Conservation (phyloP, 2,797 vertebrate species). For the Borostomias antarcticus region DNA sequence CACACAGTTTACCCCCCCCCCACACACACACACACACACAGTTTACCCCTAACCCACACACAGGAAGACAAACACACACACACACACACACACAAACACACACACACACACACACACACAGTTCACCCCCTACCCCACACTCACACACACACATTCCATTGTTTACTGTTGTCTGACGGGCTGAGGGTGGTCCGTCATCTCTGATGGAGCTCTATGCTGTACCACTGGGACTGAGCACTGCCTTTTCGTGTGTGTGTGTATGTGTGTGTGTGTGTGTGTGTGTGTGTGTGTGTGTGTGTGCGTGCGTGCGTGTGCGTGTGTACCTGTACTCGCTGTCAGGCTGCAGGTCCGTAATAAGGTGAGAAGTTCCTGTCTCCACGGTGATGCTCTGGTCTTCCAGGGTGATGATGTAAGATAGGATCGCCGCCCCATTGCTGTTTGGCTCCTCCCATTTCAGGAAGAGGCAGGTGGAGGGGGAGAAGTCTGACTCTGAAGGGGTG, state of each 20-base stretch:
- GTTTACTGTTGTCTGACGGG: conserved; percentile 38
- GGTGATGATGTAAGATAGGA: conserved; percentile 87
- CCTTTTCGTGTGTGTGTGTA: neutral
- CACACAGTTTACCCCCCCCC: neutral
- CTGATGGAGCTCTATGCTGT: conserved; percentile 23
- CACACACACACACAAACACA: neutral
- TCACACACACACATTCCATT: conserved; percentile 4
- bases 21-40: conserved; percentile 2
- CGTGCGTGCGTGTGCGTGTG: conserved; percentile 36
- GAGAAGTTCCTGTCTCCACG: conserved; percentile 79
- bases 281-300: conserved; percentile 40
- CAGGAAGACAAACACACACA: neutral
- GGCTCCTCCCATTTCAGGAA: conserved; percentile 94
- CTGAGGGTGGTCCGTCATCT: conserved; percentile 13
- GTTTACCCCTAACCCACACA: no score
- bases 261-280: neutral
- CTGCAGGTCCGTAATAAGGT: conserved; percentile 84
- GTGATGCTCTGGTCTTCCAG: conserved; percentile 81
- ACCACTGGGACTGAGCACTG: neutral
- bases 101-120: neutral
- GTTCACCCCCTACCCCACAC: neutral
- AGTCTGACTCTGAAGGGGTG: conserved; percentile 63
- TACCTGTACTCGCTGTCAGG: conserved; percentile 96
- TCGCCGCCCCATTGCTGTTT: conserved; percentile 90
- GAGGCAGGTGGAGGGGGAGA: conserved; percentile 88